Base-by-base conservation (phyloP, 2,888 invertebrate genomes). In the Beris chalybata region DNA sequence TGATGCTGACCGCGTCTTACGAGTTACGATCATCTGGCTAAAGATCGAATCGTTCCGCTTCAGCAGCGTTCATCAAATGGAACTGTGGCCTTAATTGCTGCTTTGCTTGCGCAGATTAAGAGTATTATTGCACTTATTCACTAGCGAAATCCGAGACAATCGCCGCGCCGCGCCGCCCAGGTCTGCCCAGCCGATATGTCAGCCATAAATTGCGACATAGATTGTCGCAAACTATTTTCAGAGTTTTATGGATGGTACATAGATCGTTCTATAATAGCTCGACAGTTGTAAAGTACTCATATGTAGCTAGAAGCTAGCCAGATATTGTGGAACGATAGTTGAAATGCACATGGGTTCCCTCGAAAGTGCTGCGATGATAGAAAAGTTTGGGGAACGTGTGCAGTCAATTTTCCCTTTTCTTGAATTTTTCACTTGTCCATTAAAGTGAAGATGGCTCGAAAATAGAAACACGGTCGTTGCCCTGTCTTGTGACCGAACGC, bases 391-490 rank as follows among this genome's bases (percentile, higher is more conserved):
- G 13, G 47, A 48, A 15, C 31, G 47, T 31, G 48, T 59, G 61
- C 38, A 50, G n/a, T 38, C 61, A 50, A n/a, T 61, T 59, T 61
- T 38, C 43, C 52, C 50, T 61, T 61, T 61, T 50, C 61, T 38
- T 32, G 22, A 11, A 38, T 50, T 61, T 61, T 52, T 50, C 43
- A 30, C 50, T 50, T 50, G 61, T 31, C 61, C 50, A 61, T 61
- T 61, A 61, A 50, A 52, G 50, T 50, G 50, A 38, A 61, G 61
- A 38, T 38, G 47, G 59, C 15, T 59, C 59, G 45, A 47, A 66
- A 66, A 66, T 66, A 66, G 66, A 66, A 66, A 57, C 59, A 59
- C 59, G 66, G 66, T 66, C 66, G 59, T 66, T 66, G 66, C 59
- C 66, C 66, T 43, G 15, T 11, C 32, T 50, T 32, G 22, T 3